Evolutionary conservation across 2,113 vertebrate species (phyloP).

Genomic region (Syngnathus scovelli): DNA sequence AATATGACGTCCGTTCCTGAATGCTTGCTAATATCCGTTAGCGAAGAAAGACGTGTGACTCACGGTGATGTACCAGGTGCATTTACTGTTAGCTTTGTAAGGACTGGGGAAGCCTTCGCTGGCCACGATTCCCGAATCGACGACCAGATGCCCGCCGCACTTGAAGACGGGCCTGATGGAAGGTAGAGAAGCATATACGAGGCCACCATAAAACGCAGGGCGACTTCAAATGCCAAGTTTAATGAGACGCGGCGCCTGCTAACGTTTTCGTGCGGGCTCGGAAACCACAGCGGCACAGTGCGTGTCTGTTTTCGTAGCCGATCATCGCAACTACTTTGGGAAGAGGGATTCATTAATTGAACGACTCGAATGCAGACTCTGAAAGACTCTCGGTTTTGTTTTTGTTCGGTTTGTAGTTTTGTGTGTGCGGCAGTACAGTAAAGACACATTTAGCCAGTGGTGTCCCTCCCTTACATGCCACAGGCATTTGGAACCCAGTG

Average conservation of each 20-base stretch:
- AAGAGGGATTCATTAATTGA: too few relatives aligned
- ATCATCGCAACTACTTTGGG: constrained; percentile 25
- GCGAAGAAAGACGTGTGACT: constrained; percentile 37
- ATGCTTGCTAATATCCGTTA: not conserved
- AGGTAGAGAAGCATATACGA: not conserved
- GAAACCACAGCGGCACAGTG: constrained; percentile 49
- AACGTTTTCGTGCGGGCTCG: constrained; percentile 20
- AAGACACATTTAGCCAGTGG: not conserved
- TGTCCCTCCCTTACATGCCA: constrained; percentile 50
- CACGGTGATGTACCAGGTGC: constrained; percentile 86
- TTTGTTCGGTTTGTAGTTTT: not conserved
- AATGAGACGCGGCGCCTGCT: constrained; percentile 7
- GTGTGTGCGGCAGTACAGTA: not conserved
- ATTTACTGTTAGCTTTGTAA: constrained; percentile 81
- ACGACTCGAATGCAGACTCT: not conserved
- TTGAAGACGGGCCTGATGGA: constrained; percentile 74
- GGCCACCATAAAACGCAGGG: constrained; percentile 3
- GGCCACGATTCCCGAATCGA: constrained; percentile 80
- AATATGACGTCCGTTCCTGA: too few relatives aligned
- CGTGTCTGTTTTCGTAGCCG: constrained; percentile 50
- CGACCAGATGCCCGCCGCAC: constrained; percentile 81
- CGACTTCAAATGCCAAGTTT: constrained; percentile 11
- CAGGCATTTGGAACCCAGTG: constrained; percentile 47
- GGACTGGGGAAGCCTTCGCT: constrained; percentile 82
- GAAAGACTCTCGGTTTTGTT: not conserved